Conservation (phyloP, 2,113 vertebrate species). For the Cebus imitator region DNA sequence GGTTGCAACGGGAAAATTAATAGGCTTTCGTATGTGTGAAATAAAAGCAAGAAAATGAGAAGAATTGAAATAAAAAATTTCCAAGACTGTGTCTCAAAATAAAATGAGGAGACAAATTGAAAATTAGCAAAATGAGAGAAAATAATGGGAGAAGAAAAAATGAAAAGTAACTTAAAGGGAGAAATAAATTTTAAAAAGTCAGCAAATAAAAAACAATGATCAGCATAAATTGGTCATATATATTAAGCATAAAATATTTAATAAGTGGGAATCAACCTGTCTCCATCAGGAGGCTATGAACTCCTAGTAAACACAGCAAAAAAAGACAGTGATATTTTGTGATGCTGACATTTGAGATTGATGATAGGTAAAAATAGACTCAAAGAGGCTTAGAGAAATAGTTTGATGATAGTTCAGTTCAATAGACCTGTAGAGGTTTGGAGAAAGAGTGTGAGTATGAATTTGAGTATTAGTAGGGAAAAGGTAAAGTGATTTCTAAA, state of each 20-base stretch:
- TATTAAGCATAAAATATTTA: background rate
- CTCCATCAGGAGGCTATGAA: background rate
- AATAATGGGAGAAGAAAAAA: background rate
- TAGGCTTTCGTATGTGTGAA: background rate
- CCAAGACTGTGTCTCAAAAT: background rate
- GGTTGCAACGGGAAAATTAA: background rate
- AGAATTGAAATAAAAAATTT: background rate
- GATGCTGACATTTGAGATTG: background rate
- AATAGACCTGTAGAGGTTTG: background rate
- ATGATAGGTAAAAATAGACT: background rate
- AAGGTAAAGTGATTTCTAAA: background rate
- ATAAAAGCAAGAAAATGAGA: background rate
- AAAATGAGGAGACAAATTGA: background rate
- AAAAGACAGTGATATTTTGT: background rate
- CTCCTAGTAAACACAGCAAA: background rate
- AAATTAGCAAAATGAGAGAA: background rate
- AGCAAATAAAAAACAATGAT: background rate
- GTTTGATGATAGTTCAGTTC: background rate
- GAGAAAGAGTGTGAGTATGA: background rate
- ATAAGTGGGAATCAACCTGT: background rate
- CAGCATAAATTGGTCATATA: background rate
- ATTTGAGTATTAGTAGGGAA: background rate
- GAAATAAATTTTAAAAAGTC: background rate
- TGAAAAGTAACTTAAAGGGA: background rate
- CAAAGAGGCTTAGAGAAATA: background rate